Conservation (phyloP, 2,888 invertebrate genomes). For the Luperina testacea region DNA sequence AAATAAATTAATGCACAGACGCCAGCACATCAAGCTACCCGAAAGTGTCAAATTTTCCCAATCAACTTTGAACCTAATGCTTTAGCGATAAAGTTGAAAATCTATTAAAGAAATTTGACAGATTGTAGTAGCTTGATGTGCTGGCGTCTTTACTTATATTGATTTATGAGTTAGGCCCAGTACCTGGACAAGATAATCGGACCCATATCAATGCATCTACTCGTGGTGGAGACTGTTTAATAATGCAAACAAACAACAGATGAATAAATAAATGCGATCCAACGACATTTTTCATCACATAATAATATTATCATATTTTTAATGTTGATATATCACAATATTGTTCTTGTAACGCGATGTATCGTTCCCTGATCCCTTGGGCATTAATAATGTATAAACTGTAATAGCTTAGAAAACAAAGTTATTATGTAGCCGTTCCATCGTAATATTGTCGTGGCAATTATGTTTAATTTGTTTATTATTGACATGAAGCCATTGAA, state of each 20-base stretch:
- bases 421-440: slow-evolving; percentile 5
- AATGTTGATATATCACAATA: slow-evolving; percentile 11
- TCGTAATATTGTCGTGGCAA: not conserved
- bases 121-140: no score
- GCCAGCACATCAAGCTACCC: no score
- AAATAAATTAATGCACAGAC: no score
- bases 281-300: not conserved
- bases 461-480: slow-evolving; percentile 6
- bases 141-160: no score
- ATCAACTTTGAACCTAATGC: no score
- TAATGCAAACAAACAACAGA: not conserved
- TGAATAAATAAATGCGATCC: not conserved
- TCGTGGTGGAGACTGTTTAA: not conserved
- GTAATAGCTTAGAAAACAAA: slow-evolving; percentile 10
- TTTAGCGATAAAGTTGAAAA: no score
- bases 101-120: no score
- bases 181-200: no score
- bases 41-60: no score
- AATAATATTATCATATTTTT: slow-evolving; percentile 1
- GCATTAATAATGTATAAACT: slow-evolving; percentile 24
- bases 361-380: not conserved
- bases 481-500: not conserved
- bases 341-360: slow-evolving; percentile 7
- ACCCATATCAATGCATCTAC: not conserved
- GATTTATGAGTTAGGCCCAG: no score